Base-by-base conservation (phyloP, 2,113 vertebrate genomes). In the Cardinalis cardinalis region DNA sequence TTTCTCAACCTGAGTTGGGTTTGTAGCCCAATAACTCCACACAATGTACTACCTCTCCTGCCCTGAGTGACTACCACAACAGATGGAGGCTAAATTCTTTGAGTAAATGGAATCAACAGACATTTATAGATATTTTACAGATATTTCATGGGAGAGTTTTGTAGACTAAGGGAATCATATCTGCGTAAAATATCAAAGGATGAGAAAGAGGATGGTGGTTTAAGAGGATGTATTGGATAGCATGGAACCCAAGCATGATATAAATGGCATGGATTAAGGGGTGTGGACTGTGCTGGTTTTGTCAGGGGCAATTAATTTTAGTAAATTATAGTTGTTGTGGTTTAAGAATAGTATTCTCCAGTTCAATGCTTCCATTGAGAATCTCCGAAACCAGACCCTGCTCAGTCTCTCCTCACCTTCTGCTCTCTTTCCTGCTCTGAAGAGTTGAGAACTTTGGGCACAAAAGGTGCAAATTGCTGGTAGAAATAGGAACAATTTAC, bases 291-390 rank as follows among this genome's bases (percentile, higher is more conserved):
- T 58, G 20, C 6, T 58, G 19, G 5, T 14, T 58, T 61, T n/a
- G n/a, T 10, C 19, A 69, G 19, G 6, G 15, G 23, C 20, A 53
- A 53, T 25, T 44, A 25, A 46, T 61, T 40, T 69, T 77, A 10
- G 31, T 38, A n/a, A 17, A 40, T 18, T 12, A 46, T 2, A 44
- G 6, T 6, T 28, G 9, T 19, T 2, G 1, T 44, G 9, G 12
- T 85, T 60, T 60, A 53, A 44, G 12, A 69, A 52, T 9, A 60
- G 3, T 38, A 44, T 23, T 76, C n/a, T 18, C 8, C 38, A 31
- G 25, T 44, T 52, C 53, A 69, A 18, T n/a, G 23, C 9, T 16
- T 18, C 34, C 18, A 44, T 6, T 7, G 24, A 61, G 28, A 24
- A 8, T 76, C 18, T 52, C 28, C 5, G 7, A 52, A 52, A 59